These are phyloP conservation scores for Homalodisca vitripennis DNA, from an alignment of 1,140 invertebrate genomes.

Conservation along the genomic window DNA sequence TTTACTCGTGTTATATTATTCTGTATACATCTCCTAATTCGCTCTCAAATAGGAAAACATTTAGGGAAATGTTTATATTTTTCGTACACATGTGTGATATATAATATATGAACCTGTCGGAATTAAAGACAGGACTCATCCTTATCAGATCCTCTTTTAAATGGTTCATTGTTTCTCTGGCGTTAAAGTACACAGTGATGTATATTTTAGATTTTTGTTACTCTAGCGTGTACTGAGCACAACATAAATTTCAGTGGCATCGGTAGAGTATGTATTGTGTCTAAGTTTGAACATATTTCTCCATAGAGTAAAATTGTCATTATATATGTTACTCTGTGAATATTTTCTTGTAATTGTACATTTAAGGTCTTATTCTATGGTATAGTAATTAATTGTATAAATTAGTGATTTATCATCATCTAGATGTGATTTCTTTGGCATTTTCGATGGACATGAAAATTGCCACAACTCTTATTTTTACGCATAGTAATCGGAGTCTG, in stretches of 20 bases:
- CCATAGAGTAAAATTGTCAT: neutral
- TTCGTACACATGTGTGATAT: no score
- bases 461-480: neutral
- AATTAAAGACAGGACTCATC: no score
- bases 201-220: neutral
- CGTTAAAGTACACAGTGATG: neutral
- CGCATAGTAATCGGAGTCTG: neutral
- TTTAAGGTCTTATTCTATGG: constrained; percentile 6
- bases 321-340: neutral
- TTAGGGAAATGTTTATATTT: no score
- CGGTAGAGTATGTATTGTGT: neutral
- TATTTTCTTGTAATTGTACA: constrained; percentile 13
- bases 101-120: no score
- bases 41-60: no score
- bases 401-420: neutral
- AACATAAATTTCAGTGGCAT: neutral
- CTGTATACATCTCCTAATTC: no score
- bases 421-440: neutral
- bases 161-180: neutral
- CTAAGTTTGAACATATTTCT: neutral
- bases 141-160: neutral
- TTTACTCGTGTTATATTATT: no score
- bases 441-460: neutral
- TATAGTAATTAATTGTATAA: neutral
- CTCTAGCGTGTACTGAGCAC: neutral